phyloP scores from a whole-genome alignment of 1,140 invertebrate species.

The Venturia canescens region DNA sequence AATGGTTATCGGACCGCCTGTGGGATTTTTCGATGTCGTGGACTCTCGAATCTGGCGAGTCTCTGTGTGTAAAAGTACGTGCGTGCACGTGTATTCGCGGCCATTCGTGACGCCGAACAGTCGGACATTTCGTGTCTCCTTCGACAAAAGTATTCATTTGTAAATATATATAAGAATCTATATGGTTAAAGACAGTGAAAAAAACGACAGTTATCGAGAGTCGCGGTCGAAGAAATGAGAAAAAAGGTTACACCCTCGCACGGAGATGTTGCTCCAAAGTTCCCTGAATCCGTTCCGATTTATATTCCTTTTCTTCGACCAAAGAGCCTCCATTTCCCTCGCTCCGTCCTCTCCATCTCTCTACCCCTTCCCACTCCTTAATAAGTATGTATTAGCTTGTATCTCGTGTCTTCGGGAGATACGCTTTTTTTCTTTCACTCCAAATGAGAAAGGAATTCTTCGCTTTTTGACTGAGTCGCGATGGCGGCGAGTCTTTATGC shows the following conservation, averaged over 20 bases:
- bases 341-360: background rate
- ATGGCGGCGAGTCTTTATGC: conserved; percentile 20
- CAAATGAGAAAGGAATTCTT: conserved; percentile 21
- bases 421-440: background rate
- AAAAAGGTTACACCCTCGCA: conserved; percentile 20
- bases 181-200: background rate
- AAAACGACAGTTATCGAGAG: background rate
- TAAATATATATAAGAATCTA: background rate
- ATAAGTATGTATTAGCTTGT: conserved; percentile 13
- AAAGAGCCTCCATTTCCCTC: background rate
- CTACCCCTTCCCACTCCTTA: background rate
- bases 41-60: conserved; percentile 13
- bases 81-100: conserved; percentile 9
- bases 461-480: background rate
- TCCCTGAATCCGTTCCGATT: conserved; percentile 19
- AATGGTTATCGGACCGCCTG: conserved; percentile 50
- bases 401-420: conserved; percentile 4
- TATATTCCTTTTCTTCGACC: conserved; percentile 26
- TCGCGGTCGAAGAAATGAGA: conserved; percentile 12
- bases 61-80: background rate
- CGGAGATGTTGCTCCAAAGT: conserved; percentile 4
- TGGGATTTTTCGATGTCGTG: conserved; percentile 49
- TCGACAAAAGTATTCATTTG: conserved; percentile 21
- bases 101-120: conserved; percentile 15
- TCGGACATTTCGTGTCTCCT: conserved; percentile 6